Conservation (phyloP, 2,113 vertebrate species). For the Mus pahari region DNA sequence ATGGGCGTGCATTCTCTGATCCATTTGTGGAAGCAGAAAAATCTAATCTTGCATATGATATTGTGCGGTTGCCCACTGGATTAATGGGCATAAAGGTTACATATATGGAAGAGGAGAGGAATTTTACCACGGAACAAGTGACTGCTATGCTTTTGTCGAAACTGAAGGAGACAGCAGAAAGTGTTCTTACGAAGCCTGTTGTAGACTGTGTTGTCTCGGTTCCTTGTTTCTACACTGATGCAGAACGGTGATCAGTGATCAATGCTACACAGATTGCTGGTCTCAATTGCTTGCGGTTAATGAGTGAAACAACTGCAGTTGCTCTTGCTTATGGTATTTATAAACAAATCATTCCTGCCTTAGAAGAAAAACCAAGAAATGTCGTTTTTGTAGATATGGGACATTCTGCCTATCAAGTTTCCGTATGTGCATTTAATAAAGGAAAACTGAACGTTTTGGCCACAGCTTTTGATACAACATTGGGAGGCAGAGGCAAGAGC, state of each 20-base stretch:
- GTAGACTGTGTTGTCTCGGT: constrained; percentile 99
- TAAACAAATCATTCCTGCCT: constrained; percentile 96
- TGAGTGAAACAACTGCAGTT: constrained; percentile 99
- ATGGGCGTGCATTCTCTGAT: constrained; percentile 96
- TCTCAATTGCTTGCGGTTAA: constrained; percentile 95
- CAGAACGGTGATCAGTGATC: constrained; percentile 95
- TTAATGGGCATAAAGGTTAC: constrained; percentile 96
- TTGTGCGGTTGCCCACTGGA: constrained; percentile 93
- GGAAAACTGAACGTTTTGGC: constrained; percentile 99
- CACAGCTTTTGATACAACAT: no score
- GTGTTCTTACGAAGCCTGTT: constrained; percentile 96
- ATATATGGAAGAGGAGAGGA: constrained; percentile 97
- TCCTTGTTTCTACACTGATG: constrained; percentile 96
- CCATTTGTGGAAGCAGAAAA: constrained; percentile 93
- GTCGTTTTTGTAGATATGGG: constrained; percentile 98
- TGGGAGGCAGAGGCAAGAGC: no score
- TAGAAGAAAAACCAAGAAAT: constrained; percentile 96
- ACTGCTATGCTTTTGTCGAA: constrained; percentile 97
- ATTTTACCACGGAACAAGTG: constrained; percentile 96
- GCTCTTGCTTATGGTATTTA: constrained; percentile 99
- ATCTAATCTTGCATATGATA: constrained; percentile 92
- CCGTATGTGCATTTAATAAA: constrained; percentile 97
- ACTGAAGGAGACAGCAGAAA: constrained; percentile 97
- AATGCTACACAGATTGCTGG: constrained; percentile 98
- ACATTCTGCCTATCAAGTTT: constrained; percentile 97